Percentiles rank a stretch among this genome's conserved stretches.
These are phyloP conservation scores for Brachycybe producta DNA, from an alignment of 2,888 invertebrate species.

Conservation along the genomic window DNA sequence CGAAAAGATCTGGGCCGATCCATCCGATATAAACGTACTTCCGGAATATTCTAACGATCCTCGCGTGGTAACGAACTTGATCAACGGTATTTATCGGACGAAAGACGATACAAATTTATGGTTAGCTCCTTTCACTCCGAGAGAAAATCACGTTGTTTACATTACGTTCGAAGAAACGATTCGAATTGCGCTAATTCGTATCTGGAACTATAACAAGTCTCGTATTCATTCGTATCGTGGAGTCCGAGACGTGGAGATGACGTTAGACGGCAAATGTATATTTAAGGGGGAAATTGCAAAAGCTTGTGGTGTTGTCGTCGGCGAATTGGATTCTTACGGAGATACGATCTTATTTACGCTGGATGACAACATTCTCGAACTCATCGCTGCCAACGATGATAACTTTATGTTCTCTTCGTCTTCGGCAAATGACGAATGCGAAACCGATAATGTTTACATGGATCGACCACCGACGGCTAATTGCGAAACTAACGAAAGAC, in stretches of 20 bases:
- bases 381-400: conserved; percentile 39
- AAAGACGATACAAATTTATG: conserved; percentile 65
- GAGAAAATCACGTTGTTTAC: conserved; percentile 47
- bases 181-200: conserved; percentile 49
- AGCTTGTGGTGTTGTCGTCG: conserved; percentile 58
- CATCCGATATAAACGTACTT: conserved; percentile 49
- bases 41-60: conserved; percentile 52
- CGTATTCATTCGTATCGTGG: conserved; percentile 70
- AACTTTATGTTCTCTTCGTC: conserved; percentile 36
- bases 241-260: conserved; percentile 54
- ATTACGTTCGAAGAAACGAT: conserved; percentile 43
- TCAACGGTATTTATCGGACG: conserved; percentile 58
- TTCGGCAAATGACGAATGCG: conserved; percentile 32
- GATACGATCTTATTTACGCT: conserved; percentile 33
- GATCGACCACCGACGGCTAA: conserved; percentile 47
- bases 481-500: conserved; percentile 26
- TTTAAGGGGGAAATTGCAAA: conserved; percentile 70
- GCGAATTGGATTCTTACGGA: conserved; percentile 48
- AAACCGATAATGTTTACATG: too few species aligned
- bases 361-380: background rate
- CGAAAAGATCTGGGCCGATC: conserved; percentile 45
- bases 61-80: conserved; percentile 47
- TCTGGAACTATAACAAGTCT: conserved; percentile 80
- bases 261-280: conserved; percentile 51
- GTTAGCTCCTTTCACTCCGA: conserved; percentile 50